phyloP scores from a whole-genome alignment of 2,113 vertebrate genomes.

The Cyanoderma ruficeps region DNA sequence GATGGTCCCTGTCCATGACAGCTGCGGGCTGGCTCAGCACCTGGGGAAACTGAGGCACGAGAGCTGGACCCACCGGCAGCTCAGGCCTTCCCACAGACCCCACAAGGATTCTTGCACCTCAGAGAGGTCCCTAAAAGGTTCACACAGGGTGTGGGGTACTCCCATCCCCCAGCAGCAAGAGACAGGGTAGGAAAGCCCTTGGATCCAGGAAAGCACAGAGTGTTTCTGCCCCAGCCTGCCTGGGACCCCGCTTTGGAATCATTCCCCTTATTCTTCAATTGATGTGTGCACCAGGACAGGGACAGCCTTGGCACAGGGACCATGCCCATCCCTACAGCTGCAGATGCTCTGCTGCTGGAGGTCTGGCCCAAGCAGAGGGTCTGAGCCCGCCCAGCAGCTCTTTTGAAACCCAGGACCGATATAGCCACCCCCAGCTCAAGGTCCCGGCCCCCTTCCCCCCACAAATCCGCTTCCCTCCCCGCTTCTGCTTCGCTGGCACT shows the following conservation, averaged over 20 bases:
- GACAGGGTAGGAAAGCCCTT: neutral
- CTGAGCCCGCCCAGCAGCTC: neutral
- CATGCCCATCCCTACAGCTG: neutral
- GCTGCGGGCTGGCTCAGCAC: accelerated
- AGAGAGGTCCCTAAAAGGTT: neutral
- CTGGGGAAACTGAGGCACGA: neutral
- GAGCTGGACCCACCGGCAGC: neutral
- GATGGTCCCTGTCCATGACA: accelerated
- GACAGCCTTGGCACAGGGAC: neutral
- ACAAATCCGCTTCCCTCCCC: slow-evolving; percentile 30
- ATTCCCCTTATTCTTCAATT: neutral
- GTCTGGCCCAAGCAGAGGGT: neutral
- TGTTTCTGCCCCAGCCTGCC: neutral
- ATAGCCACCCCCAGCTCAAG: neutral
- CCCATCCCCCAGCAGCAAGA: neutral
- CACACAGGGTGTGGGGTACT: accelerated
- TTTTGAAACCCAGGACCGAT: neutral
- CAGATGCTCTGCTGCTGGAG: neutral
- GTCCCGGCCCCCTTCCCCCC: slow-evolving; percentile 20
- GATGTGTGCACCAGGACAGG: neutral
- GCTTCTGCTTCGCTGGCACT: slow-evolving; percentile 55
- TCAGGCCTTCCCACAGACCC: neutral
- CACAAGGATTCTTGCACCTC: neutral
- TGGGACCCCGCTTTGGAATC: accelerated
- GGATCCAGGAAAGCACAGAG: accelerated